phyloP scores from a whole-genome alignment of 2,888 invertebrate genomes.

The Lasioglossum pauxillum region DNA sequence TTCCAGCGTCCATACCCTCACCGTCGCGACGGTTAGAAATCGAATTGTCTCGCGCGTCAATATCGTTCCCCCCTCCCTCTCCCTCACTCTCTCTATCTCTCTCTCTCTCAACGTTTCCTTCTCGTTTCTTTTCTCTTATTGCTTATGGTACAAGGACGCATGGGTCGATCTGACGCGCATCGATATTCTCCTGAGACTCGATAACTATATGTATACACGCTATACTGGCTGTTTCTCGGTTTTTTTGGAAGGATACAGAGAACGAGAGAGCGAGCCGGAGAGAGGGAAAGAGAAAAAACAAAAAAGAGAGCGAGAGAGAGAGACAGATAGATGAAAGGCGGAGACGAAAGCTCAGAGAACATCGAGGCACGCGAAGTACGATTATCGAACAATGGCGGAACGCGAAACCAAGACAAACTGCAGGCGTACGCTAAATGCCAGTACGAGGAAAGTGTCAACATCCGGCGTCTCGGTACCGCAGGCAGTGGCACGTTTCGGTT shows the following conservation, averaged over 20 bases:
- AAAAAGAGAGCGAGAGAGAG: not conserved
- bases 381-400: constrained; percentile 44
- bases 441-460: constrained; percentile 47
- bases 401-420: constrained; percentile 46
- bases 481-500: constrained; percentile 56
- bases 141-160: constrained; percentile 53
- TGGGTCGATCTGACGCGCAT: constrained; percentile 26
- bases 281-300: not conserved
- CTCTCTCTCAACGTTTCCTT: constrained; percentile 14
- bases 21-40: constrained; percentile 19
- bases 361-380: constrained; percentile 21
- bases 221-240: not conserved
- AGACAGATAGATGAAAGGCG: not conserved
- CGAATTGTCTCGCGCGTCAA: constrained; percentile 18
- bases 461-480: constrained; percentile 44
- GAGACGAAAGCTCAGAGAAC: not conserved
- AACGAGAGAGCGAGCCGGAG: not conserved
- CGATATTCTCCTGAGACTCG: constrained; percentile 11
- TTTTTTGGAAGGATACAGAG: not conserved
- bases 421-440: constrained; percentile 49
- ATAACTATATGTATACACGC: not conserved
- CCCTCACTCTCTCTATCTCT: constrained; percentile 20
- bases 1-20: constrained; percentile 2
- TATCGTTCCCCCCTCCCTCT: constrained; percentile 26
- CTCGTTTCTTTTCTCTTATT: constrained; percentile 41